Evolutionary conservation across 2,113 vertebrate species (phyloP).

Genomic region (Poeciliopsis prolifica): DNA sequence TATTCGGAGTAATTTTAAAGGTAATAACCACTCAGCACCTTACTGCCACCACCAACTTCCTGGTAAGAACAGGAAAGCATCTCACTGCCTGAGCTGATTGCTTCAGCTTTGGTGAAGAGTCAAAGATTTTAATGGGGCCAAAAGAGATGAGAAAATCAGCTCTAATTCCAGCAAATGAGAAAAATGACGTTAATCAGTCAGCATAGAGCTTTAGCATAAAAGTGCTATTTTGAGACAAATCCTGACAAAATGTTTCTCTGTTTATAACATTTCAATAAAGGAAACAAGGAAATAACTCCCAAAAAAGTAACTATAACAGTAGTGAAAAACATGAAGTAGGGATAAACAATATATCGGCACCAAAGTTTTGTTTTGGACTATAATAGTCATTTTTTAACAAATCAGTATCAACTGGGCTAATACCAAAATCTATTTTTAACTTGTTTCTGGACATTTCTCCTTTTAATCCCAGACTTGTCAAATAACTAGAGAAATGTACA

Average conservation of each 20-base stretch:
- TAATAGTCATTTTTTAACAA: too few species aligned
- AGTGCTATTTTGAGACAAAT: not conserved
- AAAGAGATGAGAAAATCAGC: not conserved
- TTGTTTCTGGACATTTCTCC: too few species aligned
- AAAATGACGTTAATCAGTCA: not conserved
- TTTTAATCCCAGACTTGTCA: too few species aligned
- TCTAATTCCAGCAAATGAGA: not conserved
- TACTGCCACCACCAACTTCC: not conserved
- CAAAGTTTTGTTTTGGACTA: too few species aligned
- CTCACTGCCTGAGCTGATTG: not conserved
- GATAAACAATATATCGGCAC: too few species aligned
- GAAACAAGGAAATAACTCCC: not conserved
- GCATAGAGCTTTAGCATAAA: not conserved
- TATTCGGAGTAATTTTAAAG: too few species aligned
- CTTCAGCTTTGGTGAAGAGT: not conserved
- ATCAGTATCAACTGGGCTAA: too few species aligned
- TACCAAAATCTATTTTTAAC: too few species aligned
- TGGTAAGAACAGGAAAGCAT: not conserved
- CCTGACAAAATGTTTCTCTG: not conserved
- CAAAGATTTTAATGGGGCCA: not conserved
- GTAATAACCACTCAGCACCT: not conserved
- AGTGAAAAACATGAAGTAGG: not conserved
- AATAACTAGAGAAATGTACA: too few species aligned
- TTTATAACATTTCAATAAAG: not conserved
- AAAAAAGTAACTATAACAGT: not conserved